Conservation (phyloP, 1,140 invertebrate species). For the Scaptodrosophila lebanonensis region DNA sequence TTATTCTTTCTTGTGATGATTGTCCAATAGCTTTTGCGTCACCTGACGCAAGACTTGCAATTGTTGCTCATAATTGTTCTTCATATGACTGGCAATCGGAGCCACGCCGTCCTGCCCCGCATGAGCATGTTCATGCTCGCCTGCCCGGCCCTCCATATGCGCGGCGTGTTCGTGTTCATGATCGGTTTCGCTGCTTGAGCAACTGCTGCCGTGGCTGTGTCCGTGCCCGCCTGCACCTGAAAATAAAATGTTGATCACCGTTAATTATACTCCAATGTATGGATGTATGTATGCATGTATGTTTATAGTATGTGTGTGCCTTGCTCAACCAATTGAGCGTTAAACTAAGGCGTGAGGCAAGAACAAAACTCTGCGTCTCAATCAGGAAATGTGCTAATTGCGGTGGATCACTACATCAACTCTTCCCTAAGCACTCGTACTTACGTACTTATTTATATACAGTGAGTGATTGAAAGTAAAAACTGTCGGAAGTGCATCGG, state of each 20-base stretch:
- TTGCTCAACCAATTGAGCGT: no score
- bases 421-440: no score
- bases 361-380: constrained; percentile 5
- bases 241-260: no score
- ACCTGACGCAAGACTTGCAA: constrained; percentile 55
- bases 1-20: constrained; percentile 33
- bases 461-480: no score
- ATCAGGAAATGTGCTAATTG: no score
- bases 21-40: constrained; percentile 53
- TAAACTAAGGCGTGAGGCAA: no score
- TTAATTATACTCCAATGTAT: no score
- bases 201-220: constrained; percentile 48
- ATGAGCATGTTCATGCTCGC: constrained; percentile 25
- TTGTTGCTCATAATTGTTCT: constrained; percentile 54
- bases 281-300: neutral
- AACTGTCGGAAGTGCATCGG: no score
- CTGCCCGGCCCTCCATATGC: constrained; percentile 24
- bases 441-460: no score
- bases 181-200: constrained; percentile 19
- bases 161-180: constrained; percentile 35
- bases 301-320: no score
- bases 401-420: no score
- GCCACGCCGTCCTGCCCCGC: constrained; percentile 41
- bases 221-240: constrained; percentile 58
- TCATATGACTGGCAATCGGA: no score